phyloP scores from a whole-genome alignment of 2,113 vertebrate genomes.

The Sakesphorus luctuosus region DNA sequence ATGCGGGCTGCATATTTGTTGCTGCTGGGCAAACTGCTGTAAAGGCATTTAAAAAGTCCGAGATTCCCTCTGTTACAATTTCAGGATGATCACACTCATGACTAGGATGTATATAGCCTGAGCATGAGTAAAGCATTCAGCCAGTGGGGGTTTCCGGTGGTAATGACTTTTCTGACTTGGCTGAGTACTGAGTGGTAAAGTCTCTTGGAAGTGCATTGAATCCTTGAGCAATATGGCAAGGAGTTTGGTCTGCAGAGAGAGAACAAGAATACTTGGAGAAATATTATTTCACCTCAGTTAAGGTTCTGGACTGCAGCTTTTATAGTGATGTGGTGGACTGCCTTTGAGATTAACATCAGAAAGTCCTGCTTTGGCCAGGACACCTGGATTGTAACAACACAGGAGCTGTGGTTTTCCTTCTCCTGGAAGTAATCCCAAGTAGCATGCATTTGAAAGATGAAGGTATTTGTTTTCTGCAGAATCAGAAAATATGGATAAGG shows the following conservation, averaged over 20 bases:
- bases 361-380: neutral
- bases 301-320: neutral
- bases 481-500: neutral
- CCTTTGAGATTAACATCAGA: neutral
- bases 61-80: neutral
- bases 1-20: neutral
- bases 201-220: neutral
- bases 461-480: neutral
- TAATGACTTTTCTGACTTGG: neutral
- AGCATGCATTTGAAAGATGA: neutral
- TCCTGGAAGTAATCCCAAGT: neutral
- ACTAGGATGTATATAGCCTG: neutral
- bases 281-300: neutral
- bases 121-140: neutral
- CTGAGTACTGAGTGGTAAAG: neutral
- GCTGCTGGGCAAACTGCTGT: neutral
- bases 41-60: neutral
- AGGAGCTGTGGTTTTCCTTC: neutral
- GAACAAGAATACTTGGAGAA: neutral
- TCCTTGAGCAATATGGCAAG: neutral
- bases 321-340: neutral
- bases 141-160: neutral
- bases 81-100: neutral
- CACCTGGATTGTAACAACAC: neutral
- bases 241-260: neutral